phyloP scores from a whole-genome alignment of 37 sponge, comb jelly and placozoan species.

The Trichoplax adhaerens region DNA sequence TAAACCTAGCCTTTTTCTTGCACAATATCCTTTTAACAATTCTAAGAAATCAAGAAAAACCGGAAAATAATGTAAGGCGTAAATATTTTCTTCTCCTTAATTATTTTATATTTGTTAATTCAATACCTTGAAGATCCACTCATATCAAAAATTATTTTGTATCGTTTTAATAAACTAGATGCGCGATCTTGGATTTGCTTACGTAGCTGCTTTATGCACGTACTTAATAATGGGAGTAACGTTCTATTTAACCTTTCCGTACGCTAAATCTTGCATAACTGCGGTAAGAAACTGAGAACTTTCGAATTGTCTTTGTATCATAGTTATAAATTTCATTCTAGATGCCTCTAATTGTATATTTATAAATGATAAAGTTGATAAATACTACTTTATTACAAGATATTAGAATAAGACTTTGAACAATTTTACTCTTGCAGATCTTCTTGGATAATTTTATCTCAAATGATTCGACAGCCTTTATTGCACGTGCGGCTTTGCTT shows the following conservation, averaged over 20 bases:
- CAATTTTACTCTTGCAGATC: background rate
- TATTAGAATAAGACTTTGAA: too few relatives aligned
- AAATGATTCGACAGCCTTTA: slow-evolving; percentile 1
- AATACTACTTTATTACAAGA: too few relatives aligned
- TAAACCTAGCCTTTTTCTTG: slow-evolving; percentile 8
- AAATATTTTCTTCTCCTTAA: too few relatives aligned
- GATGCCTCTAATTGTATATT: too few relatives aligned
- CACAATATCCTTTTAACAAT: slow-evolving; percentile 6
- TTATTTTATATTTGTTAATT: too few relatives aligned
- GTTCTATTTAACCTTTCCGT: slow-evolving; percentile 10
- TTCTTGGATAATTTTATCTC: slow-evolving; percentile 7
- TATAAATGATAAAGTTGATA: too few relatives aligned
- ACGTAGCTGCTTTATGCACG: background rate
- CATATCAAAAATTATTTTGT: too few relatives aligned
- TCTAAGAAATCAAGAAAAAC: slow-evolving; percentile 5
- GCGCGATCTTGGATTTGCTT: slow-evolving; percentile 1
- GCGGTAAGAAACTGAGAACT: too few relatives aligned
- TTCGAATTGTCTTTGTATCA: too few relatives aligned
- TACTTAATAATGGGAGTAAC: slow-evolving; percentile 4
- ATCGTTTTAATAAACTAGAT: background rate
- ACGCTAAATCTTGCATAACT: background rate
- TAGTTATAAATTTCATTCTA: too few relatives aligned
- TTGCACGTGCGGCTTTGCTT: slow-evolving; percentile 1
- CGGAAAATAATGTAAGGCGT: slow-evolving; percentile 3
- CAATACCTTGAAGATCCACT: too few relatives aligned